These are phyloP conservation scores for Limenitis camilla DNA, from an alignment of 2,888 invertebrate species.

Conservation along the genomic window DNA sequence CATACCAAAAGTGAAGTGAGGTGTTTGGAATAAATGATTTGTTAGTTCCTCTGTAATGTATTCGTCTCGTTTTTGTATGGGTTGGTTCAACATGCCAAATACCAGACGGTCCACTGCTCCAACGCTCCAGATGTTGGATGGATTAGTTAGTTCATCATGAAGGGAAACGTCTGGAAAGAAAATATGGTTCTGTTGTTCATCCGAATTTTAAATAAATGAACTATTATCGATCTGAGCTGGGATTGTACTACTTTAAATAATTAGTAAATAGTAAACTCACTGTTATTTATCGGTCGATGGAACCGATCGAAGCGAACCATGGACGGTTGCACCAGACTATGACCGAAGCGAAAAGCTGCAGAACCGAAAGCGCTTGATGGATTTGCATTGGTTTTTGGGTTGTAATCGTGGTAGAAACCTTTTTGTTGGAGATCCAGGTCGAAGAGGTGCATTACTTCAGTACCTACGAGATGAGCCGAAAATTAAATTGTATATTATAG, in stretches of 20 bases:
- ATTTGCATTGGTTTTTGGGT: constrained; percentile 80
- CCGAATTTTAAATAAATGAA: background rate
- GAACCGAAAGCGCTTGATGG: constrained; percentile 86
- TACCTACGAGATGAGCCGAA: constrained; percentile 56
- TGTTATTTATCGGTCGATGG: constrained; percentile 80
- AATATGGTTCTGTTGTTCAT: too few relatives aligned
- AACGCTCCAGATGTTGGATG: constrained; percentile 81
- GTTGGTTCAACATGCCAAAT: constrained; percentile 84
- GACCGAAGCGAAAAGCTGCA: constrained; percentile 90
- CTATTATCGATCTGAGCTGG: background rate
- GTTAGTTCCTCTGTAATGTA: constrained; percentile 87
- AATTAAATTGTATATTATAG: background rate
- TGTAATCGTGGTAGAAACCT: constrained; percentile 83
- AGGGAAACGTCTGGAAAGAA: constrained; percentile 80
- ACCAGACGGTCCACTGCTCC: constrained; percentile 87
- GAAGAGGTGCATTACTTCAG: constrained; percentile 83
- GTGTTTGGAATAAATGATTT: constrained; percentile 86
- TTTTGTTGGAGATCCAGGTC: constrained; percentile 79
- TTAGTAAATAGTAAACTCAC: constrained; percentile 64
- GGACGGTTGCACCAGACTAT: constrained; percentile 87
- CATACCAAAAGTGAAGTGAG: constrained; percentile 82
- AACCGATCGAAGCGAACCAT: constrained; percentile 82
- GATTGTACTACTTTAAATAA: background rate
- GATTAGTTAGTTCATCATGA: constrained; percentile 83
- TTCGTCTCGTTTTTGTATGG: constrained; percentile 85